A percentile compares a stretch with the other conserved stretches of the same genome.
Evolutionary conservation across 2,888 invertebrate species (phyloP).

Genomic region (Andrena fulva): DNA sequence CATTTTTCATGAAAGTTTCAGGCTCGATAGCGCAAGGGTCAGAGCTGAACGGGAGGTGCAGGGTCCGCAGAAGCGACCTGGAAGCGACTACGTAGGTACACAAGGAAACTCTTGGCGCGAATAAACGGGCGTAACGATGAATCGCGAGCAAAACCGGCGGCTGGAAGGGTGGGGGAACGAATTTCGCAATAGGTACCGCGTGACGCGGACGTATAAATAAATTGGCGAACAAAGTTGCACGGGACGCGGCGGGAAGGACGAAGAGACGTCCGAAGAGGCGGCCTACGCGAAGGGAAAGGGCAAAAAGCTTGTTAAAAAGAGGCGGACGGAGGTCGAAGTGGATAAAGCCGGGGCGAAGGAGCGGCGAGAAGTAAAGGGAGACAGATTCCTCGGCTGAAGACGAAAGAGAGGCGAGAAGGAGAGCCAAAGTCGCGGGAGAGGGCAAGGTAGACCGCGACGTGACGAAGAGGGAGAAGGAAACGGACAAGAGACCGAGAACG

Average conservation of each 20-base stretch:
- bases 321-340: neutral
- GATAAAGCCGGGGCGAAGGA: slow-evolving; percentile 17
- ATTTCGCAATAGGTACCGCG: slow-evolving; percentile 23
- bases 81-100: no score
- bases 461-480: slow-evolving; percentile 28
- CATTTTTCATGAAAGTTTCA: no score
- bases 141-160: neutral
- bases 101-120: no score
- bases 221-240: slow-evolving; percentile 21
- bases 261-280: neutral
- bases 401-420: slow-evolving; percentile 19
- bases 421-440: neutral
- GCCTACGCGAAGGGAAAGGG: slow-evolving; percentile 6
- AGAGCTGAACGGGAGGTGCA: no score
- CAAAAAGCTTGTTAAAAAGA: slow-evolving; percentile 9
- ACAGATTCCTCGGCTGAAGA: slow-evolving; percentile 33
- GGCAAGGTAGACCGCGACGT: neutral
- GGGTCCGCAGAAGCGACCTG: no score
- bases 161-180: slow-evolving; percentile 13
- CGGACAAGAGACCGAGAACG: slow-evolving; percentile 41
- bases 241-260: neutral
- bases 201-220: slow-evolving; percentile 25
- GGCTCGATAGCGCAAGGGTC: no score
- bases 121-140: neutral
- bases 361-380: slow-evolving; percentile 33